Evolutionary conservation across 2,797 vertebrate species (phyloP).

Genomic region (Manis javanica): DNA sequence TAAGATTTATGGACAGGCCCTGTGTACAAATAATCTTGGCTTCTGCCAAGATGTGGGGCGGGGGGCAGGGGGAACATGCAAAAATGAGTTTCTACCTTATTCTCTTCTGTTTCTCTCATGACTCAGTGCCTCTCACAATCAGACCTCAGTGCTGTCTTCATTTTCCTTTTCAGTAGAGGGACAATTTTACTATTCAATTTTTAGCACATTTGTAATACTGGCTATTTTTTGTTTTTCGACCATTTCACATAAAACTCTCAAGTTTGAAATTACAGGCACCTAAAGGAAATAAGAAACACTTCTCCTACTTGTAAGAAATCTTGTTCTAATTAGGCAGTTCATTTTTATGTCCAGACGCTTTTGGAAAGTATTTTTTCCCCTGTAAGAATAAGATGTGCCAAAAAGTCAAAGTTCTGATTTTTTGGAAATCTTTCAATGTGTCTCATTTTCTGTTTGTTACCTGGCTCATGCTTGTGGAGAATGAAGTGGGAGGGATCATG

Average conservation of each 20-base stretch:
- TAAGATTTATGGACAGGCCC: constrained; percentile 61
- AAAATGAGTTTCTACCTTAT: not conserved
- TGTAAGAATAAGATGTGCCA: constrained; percentile 63
- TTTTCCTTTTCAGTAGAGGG: constrained; percentile 61
- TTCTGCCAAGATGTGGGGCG: not conserved
- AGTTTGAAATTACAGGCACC: constrained; percentile 67
- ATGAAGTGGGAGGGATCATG: not conserved
- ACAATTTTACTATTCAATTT: constrained; percentile 67
- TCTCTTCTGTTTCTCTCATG: not conserved
- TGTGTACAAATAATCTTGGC: constrained; percentile 62
- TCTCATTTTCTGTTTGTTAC: constrained; percentile 43
- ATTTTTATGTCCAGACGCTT: constrained; percentile 77
- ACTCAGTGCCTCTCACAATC: not conserved
- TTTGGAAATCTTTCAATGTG: constrained; percentile 64
- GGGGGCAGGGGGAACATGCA: not conserved
- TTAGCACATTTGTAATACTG: constrained; percentile 62
- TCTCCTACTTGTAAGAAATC: constrained; percentile 75
- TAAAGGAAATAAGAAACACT: constrained; percentile 78
- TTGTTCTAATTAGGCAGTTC: constrained; percentile 75
- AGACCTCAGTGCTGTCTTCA: not conserved
- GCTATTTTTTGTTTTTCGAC: constrained; percentile 72
- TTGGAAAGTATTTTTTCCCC: constrained; percentile 41
- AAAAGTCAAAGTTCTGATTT: constrained; percentile 50
- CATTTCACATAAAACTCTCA: constrained; percentile 74
- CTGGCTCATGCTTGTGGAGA: constrained; percentile 38